These are phyloP conservation scores for Vireo griseus DNA, from an alignment of 2,797 vertebrate genomes.

Conservation along the genomic window DNA sequence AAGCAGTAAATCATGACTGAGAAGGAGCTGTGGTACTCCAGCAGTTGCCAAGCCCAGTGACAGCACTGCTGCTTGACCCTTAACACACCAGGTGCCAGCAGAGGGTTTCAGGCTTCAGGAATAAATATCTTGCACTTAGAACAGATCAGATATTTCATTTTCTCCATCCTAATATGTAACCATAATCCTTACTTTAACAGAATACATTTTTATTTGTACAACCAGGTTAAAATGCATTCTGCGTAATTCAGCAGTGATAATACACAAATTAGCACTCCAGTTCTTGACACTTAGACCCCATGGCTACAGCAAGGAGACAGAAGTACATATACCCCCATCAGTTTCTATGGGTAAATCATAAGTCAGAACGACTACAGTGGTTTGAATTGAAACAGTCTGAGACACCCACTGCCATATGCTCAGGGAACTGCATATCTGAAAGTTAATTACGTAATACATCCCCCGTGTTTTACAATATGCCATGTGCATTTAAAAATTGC, in stretches of 20 bases:
- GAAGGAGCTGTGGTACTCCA: background rate
- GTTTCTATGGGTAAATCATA: background rate
- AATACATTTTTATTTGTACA: background rate
- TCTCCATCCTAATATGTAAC: rapidly evolving
- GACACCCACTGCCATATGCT: background rate
- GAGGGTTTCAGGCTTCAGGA: background rate
- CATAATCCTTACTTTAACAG: background rate
- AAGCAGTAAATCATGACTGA: background rate
- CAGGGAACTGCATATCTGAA: background rate
- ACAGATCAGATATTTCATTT: background rate
- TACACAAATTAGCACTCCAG: background rate
- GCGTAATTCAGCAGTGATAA: rapidly evolving
- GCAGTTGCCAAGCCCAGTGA: background rate
- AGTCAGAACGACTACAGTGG: background rate
- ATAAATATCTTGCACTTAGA: background rate
- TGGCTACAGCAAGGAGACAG: background rate
- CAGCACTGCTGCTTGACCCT: background rate
- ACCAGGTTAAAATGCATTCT: background rate
- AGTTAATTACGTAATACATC: background rate
- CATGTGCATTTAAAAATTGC: background rate
- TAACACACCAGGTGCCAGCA: background rate
- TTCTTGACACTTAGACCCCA: background rate
- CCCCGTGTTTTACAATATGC: background rate
- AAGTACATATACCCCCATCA: background rate
- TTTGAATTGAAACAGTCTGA: background rate